Base-by-base conservation (phyloP, 1,140 invertebrate species). In the Ips typographus region DNA sequence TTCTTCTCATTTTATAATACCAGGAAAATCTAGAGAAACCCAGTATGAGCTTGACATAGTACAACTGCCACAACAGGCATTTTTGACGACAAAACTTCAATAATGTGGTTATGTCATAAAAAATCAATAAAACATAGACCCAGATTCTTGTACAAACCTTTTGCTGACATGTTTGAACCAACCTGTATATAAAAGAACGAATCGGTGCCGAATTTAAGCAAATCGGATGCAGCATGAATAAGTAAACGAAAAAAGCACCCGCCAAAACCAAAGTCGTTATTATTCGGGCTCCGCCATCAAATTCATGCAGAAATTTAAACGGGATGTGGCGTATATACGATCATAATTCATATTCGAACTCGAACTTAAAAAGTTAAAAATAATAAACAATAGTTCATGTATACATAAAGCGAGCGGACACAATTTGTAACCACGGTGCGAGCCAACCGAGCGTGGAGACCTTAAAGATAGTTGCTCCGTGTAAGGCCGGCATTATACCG, bases 351-450 rank as follows among this genome's bases (percentile, higher is more conserved):
- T 77, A 76, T 76, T 75, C 68, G 74, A 76, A 70, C 59, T 64
- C 58, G 57, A 62, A 36, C 55, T 65, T 56, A 70, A 73, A 70
- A 71, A 56, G 51, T 65, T 70, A 78, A 78, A 78, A 78, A 78
- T 78, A 75, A 76, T 77, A 78, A 78, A 78, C 77, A 78, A 78
- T 78, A 78, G 76, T 78, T 77, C 77, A 78, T 78, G 77, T 78
- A 78, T 78, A 76, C 77, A 78, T 78, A 78, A 78, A 78, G 73
- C 76, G 75, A 77, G 69, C 76, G 76, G 76, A 76, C 77, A 78
- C 76, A 78, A 78, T 78, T 78, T 78, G 77, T 78, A 78, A 75
- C 72, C 74, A 75, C 73, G 77, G 69, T 72, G 74, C 73, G 67
- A 72, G 59, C 58, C 73, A 77, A 69, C 73, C 71, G 73, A 78